Percentiles rank a stretch among this genome's conserved stretches.
Evolutionary conservation across 2,113 vertebrate genomes (phyloP).

Genomic region (Gavialis gangeticus): DNA sequence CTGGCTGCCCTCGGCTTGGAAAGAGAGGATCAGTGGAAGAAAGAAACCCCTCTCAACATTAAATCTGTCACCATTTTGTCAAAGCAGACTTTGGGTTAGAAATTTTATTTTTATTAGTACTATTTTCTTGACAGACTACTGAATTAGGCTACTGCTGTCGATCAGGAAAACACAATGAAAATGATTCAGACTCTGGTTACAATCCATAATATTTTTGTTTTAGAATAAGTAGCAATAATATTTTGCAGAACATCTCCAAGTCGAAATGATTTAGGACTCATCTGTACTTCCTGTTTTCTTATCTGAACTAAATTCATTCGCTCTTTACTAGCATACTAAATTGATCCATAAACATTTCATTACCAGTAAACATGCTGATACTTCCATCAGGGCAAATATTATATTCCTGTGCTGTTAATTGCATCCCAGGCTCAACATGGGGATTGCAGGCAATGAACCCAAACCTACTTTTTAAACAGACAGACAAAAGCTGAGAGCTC

Average conservation of each 20-base stretch:
- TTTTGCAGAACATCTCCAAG: slow-evolving; percentile 23
- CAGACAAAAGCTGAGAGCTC: background rate
- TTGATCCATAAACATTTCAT: slow-evolving; percentile 75
- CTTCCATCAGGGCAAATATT: slow-evolving; percentile 30
- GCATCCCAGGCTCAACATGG: background rate
- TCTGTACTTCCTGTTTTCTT: slow-evolving; percentile 40
- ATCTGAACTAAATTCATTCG: slow-evolving; percentile 53
- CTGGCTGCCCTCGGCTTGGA: background rate
- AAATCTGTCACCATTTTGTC: background rate
- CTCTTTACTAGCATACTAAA: slow-evolving; percentile 61
- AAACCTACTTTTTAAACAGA: background rate
- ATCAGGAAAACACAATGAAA: slow-evolving; percentile 35
- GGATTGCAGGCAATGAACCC: slow-evolving; percentile 34
- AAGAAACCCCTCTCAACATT: background rate
- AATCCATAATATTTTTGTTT: slow-evolving; percentile 44
- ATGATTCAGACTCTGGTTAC: background rate
- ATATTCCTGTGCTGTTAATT: slow-evolving; percentile 53
- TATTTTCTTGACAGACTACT: background rate
- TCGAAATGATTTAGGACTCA: background rate
- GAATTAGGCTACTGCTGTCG: background rate
- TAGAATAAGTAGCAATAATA: slow-evolving; percentile 10
- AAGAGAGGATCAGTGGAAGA: background rate
- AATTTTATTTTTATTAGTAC: background rate
- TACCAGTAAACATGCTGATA: slow-evolving; percentile 44
- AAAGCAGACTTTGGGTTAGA: background rate